These are phyloP conservation scores for Erebia epiphron DNA, from an alignment of 2,888 invertebrate species.

Conservation along the genomic window DNA sequence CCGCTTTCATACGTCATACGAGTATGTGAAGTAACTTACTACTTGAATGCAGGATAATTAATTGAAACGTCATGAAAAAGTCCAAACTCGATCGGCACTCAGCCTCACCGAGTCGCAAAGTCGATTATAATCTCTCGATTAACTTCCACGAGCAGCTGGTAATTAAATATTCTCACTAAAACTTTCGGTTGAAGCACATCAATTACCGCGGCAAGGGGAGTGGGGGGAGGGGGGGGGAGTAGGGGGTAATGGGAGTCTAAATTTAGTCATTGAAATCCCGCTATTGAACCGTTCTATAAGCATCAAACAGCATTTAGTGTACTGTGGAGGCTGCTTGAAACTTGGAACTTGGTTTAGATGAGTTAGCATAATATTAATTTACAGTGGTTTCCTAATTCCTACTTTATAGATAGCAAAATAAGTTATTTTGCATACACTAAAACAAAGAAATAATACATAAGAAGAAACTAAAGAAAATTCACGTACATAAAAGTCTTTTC, in stretches of 20 bases:
- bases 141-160: conserved; percentile 28
- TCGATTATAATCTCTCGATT: conserved; percentile 35
- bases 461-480: too few species aligned
- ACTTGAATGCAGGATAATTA: background rate
- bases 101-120: conserved; percentile 14
- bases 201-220: conserved; percentile 20
- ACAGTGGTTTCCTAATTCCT: background rate
- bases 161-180: conserved; percentile 36
- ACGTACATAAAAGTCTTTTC: too few species aligned
- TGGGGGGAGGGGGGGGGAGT: background rate
- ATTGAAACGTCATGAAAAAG: background rate
- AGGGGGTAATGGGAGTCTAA: conserved; percentile 24
- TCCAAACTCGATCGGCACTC: background rate
- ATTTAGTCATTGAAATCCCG: conserved; percentile 26
- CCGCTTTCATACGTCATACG: too few species aligned
- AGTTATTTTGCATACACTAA: too few species aligned
- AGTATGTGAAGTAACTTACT: too few species aligned
- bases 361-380: background rate
- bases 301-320: conserved; percentile 21
- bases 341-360: background rate
- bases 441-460: too few species aligned
- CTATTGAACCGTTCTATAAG: conserved; percentile 30
- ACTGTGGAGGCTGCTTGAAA: background rate
- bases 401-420: too few species aligned
- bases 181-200: conserved; percentile 36